Evolutionary conservation across 2,888 invertebrate genomes (phyloP).

Genomic region (Diadromus collaris): DNA sequence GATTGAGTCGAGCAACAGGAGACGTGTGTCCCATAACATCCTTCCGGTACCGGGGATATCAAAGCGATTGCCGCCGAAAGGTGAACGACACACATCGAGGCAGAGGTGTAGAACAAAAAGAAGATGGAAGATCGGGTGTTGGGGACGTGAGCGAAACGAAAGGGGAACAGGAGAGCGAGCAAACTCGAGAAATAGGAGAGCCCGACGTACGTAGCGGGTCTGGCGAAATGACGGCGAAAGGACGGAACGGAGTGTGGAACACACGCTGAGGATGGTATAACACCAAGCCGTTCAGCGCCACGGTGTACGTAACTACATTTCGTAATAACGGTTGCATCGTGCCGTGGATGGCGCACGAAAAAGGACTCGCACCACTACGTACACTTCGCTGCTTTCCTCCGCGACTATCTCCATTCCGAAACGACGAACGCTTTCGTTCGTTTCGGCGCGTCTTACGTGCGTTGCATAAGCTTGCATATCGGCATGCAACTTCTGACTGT

Average conservation of each 20-base stretch:
- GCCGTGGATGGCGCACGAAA: conserved; percentile 33
- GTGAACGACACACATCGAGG: background rate
- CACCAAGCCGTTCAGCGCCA: conserved; percentile 42
- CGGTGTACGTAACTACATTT: conserved; percentile 56
- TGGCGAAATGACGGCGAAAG: background rate
- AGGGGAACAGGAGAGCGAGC: background rate
- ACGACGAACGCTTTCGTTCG: background rate
- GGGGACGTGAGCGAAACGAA: conserved; percentile 10
- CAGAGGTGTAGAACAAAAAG: background rate
- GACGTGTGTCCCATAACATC: conserved; percentile 5
- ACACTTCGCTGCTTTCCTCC: background rate
- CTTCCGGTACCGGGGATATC: background rate
- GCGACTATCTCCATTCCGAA: too few species aligned
- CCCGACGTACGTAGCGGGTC: background rate
- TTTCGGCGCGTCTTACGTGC: background rate
- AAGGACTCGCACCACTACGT: conserved; percentile 11
- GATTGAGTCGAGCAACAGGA: conserved; percentile 23
- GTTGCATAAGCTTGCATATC: conserved; percentile 8
- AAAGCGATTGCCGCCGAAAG: conserved; percentile 3
- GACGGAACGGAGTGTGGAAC: background rate
- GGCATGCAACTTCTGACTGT: conserved; percentile 10
- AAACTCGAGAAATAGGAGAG: conserved; percentile 18
- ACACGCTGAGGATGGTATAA: conserved; percentile 33
- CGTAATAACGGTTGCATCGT: conserved; percentile 55
- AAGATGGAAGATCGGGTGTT: background rate